Base-by-base conservation (phyloP, 2,797 vertebrate genomes). In the Vireo griseus region DNA sequence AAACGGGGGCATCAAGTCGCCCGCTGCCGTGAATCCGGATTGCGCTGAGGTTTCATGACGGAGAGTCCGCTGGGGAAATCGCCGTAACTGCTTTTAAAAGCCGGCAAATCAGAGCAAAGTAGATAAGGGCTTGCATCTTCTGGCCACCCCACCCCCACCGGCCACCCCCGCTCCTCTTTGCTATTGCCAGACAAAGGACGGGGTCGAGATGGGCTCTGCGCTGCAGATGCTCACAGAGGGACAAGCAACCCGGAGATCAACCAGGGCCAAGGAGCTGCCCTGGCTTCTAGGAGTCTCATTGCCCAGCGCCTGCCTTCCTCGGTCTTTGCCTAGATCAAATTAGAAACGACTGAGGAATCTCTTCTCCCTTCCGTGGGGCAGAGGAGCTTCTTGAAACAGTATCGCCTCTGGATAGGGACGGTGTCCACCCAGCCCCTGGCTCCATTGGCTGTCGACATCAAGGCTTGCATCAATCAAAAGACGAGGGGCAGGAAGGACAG, bases 181-280 rank as follows among this genome's bases (percentile, higher is more conserved):
- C 79, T 83, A 28, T 15, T 65, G 73, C 47, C 58, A 92, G 71
- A 92, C 90, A 86, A 94, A 93, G 77, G 69, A 94, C 51, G 22
- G 66, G 58, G 45, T 83, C 65, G 66, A 61, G 25, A 69, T 57
- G 58, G 61, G 54, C 42, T 92, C 77, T 92, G 86, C 3, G 14
- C 66, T 86, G 86, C 94, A 92, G 86, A 92, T 92, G 90, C 86
- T 93, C 90, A 29, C 50, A 42, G 79, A 67, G 42, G 62, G 52
- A 75, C 83, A 50, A 69, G 77, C 40, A 86, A 95, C 63, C 55
- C 26, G 5, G 42, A 55, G 88, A 93, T 37, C 85, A 79, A 0
- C 83, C 69, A 9, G 44, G 71, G 84, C 86, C 71, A 62, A 84
- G 67, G 33, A 77, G 31, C 58, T 72, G 35, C 72, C 68, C 50